A percentile compares a stretch with the other conserved stretches of the same genome.
These are phyloP conservation scores for Parus major DNA, from an alignment of 2,113 vertebrate species.

Conservation along the genomic window DNA sequence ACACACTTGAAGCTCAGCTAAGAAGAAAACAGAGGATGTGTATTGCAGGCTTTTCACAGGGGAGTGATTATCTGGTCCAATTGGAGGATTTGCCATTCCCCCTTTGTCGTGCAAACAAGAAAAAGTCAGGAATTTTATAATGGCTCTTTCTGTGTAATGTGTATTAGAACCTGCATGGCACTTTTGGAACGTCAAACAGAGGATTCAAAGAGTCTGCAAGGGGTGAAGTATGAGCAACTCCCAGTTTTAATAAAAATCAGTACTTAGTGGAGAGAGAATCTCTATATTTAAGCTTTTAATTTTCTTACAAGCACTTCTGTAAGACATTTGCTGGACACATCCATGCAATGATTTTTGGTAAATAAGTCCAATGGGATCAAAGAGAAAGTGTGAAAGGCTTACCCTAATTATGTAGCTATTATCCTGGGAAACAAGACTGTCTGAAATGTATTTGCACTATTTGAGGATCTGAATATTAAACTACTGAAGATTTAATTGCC, in stretches of 20 bases:
- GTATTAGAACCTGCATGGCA: conserved; percentile 47
- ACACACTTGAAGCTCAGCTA: conserved; percentile 78
- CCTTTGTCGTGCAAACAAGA: conserved; percentile 89
- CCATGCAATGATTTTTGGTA: not conserved
- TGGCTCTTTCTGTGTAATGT: conserved; percentile 56
- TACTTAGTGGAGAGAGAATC: not conserved
- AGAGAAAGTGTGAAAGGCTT: conserved; percentile 53
- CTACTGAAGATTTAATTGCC: not conserved
- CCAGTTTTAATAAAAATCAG: not conserved
- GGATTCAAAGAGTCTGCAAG: conserved; percentile 45
- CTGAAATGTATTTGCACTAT: not conserved
- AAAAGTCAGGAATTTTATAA: conserved; percentile 80
- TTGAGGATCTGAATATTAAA: not conserved
- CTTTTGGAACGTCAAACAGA: conserved; percentile 49
- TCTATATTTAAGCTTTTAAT: not conserved
- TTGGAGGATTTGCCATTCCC: conserved; percentile 86
- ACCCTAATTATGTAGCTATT: not conserved
- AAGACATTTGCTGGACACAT: not conserved
- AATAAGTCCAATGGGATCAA: conserved; percentile 13
- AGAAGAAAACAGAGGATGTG: conserved; percentile 78
- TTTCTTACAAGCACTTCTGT: not conserved
- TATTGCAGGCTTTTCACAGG: conserved; percentile 90
- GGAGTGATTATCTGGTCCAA: conserved; percentile 88
- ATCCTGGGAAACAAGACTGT: not conserved
- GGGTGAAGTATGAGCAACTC: not conserved